These are phyloP conservation scores for Eudyptes chrysolophus DNA, from an alignment of 2,113 vertebrate species.

Conservation along the genomic window DNA sequence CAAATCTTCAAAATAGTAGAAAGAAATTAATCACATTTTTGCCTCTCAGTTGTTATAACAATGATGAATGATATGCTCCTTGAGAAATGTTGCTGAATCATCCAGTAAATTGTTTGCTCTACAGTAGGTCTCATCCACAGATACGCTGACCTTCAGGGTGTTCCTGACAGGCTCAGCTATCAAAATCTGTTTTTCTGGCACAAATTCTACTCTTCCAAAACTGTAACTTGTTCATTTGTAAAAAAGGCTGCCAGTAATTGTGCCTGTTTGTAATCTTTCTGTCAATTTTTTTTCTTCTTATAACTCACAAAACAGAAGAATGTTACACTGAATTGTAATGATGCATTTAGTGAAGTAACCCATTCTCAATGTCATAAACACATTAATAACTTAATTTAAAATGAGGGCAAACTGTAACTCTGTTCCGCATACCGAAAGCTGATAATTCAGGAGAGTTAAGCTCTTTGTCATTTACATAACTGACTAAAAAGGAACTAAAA, in stretches of 20 bases:
- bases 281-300: neutral
- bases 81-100: constrained; percentile 68
- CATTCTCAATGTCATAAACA: neutral
- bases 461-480: neutral
- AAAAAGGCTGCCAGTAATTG: neutral
- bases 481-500: neutral
- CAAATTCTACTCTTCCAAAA: constrained; percentile 30
- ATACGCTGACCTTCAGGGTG: constrained; percentile 64
- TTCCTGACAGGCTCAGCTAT: constrained; percentile 69
- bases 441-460: neutral
- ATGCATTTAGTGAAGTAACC: neutral
- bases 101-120: constrained; percentile 58
- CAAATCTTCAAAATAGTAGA: constrained; percentile 61
- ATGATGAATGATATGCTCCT: constrained; percentile 60
- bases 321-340: neutral
- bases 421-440: neutral
- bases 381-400: neutral
- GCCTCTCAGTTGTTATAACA: constrained; percentile 59
- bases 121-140: constrained; percentile 39
- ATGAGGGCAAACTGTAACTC: neutral
- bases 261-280: neutral
- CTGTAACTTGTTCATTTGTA: constrained; percentile 1
- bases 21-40: constrained; percentile 73
- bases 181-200: constrained; percentile 57
- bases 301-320: neutral